Base-by-base conservation (phyloP, 2,113 vertebrate species). In the Microtus montanus region DNA sequence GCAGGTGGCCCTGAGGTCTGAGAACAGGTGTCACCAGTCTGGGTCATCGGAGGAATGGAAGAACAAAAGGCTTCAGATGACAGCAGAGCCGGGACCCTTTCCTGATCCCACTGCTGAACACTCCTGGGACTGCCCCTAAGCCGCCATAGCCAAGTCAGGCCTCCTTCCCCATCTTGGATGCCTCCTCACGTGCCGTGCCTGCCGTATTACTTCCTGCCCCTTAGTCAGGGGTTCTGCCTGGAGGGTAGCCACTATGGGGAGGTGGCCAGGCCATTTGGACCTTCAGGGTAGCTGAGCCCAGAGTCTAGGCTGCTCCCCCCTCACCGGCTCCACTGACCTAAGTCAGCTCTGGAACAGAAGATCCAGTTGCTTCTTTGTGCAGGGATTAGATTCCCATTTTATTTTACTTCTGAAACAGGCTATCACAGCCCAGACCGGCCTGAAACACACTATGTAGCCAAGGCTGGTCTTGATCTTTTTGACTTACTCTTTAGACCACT, bases 171-270 rank as follows among this genome's bases (percentile, higher is more conserved):
- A 5, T 14, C n/a, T 15, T 9, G 24, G 66, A 4, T 54, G 9
- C 17, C 20, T 64, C 49, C 77, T 14, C 61, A 15, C 2, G 17
- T 0, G 1, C 13, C 7, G 0, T 35, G 12, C 2, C 13, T 0
- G 1, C 13, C 7, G 0, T 35, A 28, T 22, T 68, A 12, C 38
- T 17, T 26, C 24, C 28, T 28, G 12, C 5, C 66, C 52, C 38
- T 19, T 13, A 38, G 3, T 13, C 49, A 58, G 0, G 47, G 5
- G n/a, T 44, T 22, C 73, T 47, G 54, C 30, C 49, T 66, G 22
- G 30, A 38, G 63, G 3, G 28, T 52, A n/a, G 54, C 71, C 77
- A 35, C 12, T n/a, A 9, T 10, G 35, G 41, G 33, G 28, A 44
- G 14, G 20, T 26, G 44, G 10, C 8, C 47, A 4, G 33, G 22